Base-by-base conservation (phyloP, 1,140 invertebrate genomes). In the Cylas formicarius region DNA sequence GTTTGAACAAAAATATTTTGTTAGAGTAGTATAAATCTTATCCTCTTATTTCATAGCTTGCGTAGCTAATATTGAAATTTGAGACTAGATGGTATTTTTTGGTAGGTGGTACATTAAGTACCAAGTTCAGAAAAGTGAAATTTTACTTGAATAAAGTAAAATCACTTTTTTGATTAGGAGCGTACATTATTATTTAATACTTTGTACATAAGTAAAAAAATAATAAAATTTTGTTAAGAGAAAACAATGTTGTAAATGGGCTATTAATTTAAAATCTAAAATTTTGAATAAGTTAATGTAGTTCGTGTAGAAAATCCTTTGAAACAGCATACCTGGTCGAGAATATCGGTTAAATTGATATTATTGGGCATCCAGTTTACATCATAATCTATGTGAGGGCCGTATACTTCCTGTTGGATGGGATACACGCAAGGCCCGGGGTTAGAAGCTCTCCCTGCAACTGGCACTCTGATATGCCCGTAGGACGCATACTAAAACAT, bases 351-450 rank as follows among this genome's bases (percentile, higher is more conserved):
- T 16, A 48, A 43, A 16, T 51, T 48, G 7, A 51, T 47, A 46
- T 51, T 42, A 19, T 48, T 46, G 0, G 48, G 46, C 19, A 51
- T 49, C 53, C 48, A 51, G 13, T 29, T 32, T 18, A 55, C 20
- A 20, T 43, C 51, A 32, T 50, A 45, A 29, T 50, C 49, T 9
- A 50, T 44, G 33, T 43, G 37, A 6, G 42, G 38, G 3, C 48
- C 53, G 19, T 48, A 44, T 2, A 32, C 14, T 17, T 50, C 48
- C 19, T 21, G 34, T n/a, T 46, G 44, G 22, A 28, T 23, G 2
- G 39, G 44, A 36, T 42, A 41, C 2, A 18, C 29, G 13, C 28
- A 45, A 14, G 44, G 38, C 18, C 44, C 49, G n/a, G 38, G 43
- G 16, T 41, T 37, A 17, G 44, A 51, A 10, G 44, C 26, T 26